phyloP scores from a whole-genome alignment of 2,888 invertebrate species.

The Tromatobia lineatoria region DNA sequence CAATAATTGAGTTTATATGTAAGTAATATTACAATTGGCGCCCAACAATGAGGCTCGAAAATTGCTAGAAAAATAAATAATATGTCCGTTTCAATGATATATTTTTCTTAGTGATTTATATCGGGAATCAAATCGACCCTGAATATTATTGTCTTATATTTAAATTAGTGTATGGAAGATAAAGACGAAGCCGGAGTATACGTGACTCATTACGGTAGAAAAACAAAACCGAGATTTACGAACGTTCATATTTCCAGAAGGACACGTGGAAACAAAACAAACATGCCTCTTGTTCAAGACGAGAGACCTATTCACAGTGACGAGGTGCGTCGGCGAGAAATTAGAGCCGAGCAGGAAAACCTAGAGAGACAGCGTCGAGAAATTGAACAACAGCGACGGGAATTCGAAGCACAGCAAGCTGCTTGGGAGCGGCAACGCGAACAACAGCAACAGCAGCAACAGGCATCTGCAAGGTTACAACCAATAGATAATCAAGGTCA shows the following conservation, averaged over 20 bases:
- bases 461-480: background rate
- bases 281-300: constrained; percentile 6
- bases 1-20: too few relatives aligned
- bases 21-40: too few relatives aligned
- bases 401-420: background rate
- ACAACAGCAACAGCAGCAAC: constrained; percentile 23
- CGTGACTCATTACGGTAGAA: background rate
- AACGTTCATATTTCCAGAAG: too few relatives aligned
- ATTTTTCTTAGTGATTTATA: too few relatives aligned
- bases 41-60: too few relatives aligned
- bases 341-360: constrained; percentile 10
- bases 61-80: too few relatives aligned
- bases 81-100: too few relatives aligned
- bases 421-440: background rate
- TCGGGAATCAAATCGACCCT: too few relatives aligned
- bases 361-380: constrained; percentile 6
- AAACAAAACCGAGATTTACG: background rate
- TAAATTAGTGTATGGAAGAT: background rate
- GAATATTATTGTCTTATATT: too few relatives aligned
- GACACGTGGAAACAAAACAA: background rate
- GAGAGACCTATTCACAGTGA: background rate
- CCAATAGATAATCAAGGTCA: background rate
- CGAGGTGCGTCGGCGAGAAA: background rate
- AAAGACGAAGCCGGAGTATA: too few relatives aligned
- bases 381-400: background rate